Evolutionary conservation across 2,797 vertebrate genomes (phyloP).

Genomic region (Rhinella marina): DNA sequence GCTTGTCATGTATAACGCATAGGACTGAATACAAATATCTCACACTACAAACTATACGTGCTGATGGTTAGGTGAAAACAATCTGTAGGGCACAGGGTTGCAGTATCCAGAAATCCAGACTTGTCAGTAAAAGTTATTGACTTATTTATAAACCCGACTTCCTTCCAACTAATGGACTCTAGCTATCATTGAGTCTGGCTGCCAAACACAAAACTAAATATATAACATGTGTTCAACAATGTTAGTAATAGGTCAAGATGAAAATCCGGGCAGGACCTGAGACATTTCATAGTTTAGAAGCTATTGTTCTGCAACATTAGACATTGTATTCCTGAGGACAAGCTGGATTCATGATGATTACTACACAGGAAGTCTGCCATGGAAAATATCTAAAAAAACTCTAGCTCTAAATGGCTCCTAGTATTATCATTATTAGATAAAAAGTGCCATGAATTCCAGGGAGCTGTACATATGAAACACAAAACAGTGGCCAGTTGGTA

Average conservation of each 20-base stretch:
- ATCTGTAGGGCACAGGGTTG: background rate
- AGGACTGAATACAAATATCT: background rate
- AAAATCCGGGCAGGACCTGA: background rate
- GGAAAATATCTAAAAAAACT: background rate
- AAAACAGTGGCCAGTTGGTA: too few species aligned
- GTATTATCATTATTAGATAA: too few species aligned
- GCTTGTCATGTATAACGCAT: background rate
- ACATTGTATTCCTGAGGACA: background rate
- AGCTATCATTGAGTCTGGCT: background rate
- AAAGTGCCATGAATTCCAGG: background rate
- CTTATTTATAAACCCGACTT: conserved; percentile 18
- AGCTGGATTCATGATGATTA: background rate
- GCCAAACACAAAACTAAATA: background rate
- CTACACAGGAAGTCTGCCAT: background rate
- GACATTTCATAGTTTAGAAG: background rate
- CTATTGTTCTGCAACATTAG: background rate
- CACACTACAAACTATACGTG: background rate
- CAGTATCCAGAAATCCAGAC: background rate
- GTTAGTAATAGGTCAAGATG: background rate
- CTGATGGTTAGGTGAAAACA: background rate
- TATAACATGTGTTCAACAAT: background rate
- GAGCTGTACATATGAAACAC: background rate
- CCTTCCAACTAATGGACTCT: background rate
- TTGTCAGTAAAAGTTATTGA: conserved; percentile 17
- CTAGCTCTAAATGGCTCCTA: too few species aligned